Evolutionary conservation across 1,140 invertebrate genomes (phyloP).

Genomic region (Caenorhabditis latens): DNA sequence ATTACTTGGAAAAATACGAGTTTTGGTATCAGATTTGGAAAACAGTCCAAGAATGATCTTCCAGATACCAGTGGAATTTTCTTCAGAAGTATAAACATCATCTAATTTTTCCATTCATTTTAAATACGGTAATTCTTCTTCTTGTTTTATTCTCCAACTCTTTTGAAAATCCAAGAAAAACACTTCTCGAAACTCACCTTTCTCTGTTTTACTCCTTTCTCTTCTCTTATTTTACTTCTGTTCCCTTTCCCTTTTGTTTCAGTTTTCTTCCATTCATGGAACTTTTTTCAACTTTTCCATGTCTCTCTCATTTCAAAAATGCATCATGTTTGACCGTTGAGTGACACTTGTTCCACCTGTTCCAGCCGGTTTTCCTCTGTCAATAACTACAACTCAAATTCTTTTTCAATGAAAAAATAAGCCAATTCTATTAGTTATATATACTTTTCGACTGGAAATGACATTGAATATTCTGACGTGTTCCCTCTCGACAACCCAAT

Average conservation of each 20-base stretch:
- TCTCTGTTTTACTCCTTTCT: too few relatives aligned
- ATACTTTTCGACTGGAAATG: conserved; percentile 9
- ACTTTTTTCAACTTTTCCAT: not conserved
- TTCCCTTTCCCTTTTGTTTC: not conserved
- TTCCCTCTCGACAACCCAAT: not conserved
- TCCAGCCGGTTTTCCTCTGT: conserved; percentile 1
- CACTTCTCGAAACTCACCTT: too few relatives aligned
- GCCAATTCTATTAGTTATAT: not conserved
- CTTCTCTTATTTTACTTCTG: too few relatives aligned
- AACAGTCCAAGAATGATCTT: too few relatives aligned
- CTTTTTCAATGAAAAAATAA: not conserved
- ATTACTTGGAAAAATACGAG: too few relatives aligned
- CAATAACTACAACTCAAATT: conserved; percentile 10
- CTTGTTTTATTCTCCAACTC: too few relatives aligned
- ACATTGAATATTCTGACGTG: conserved; percentile 11
- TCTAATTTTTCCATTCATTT: too few relatives aligned
- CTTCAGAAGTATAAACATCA: too few relatives aligned
- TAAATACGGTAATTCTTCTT: too few relatives aligned
- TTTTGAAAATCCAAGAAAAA: too few relatives aligned
- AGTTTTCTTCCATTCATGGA: not conserved
- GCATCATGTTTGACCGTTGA: not conserved
- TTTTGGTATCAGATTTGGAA: too few relatives aligned
- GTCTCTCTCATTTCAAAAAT: not conserved
- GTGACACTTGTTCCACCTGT: conserved; percentile 2
- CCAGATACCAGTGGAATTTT: too few relatives aligned